Evolutionary conservation across 1,140 invertebrate genomes (phyloP).

Genomic region (Tetraneura akinire): DNA sequence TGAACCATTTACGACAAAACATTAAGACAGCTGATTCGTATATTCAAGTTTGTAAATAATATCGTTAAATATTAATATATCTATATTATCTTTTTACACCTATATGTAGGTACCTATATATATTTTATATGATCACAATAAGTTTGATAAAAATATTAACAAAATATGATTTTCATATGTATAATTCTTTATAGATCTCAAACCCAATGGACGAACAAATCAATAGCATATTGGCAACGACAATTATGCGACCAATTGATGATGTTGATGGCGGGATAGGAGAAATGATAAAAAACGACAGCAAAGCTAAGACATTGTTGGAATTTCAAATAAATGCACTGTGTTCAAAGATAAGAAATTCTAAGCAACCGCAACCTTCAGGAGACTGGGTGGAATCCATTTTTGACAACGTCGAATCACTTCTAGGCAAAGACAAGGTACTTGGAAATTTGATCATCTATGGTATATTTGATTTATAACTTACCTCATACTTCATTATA

Average conservation of each 20-base stretch:
- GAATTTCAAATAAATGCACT: conserved; percentile 1
- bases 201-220: conserved; percentile 17
- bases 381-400: conserved; percentile 18
- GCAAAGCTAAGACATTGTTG: not conserved
- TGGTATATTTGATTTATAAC: not conserved
- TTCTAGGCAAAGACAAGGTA: conserved; percentile 31
- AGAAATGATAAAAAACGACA: not conserved
- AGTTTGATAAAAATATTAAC: not conserved
- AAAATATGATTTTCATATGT: not conserved
- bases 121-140: no score
- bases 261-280: not conserved
- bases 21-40: conserved; percentile 57
- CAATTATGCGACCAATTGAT: not conserved
- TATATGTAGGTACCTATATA: no score
- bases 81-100: no score
- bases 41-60: conserved; percentile 58
- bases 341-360: conserved; percentile 4
- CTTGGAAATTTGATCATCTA: not conserved
- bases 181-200: not conserved
- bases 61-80: not conserved
- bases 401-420: conserved; percentile 12
- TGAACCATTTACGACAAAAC: conserved; percentile 59
- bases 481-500: not conserved
- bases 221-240: not conserved
- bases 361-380: not conserved